Conservation (phyloP, 1,140 invertebrate species). For the Uloborus diversus region DNA sequence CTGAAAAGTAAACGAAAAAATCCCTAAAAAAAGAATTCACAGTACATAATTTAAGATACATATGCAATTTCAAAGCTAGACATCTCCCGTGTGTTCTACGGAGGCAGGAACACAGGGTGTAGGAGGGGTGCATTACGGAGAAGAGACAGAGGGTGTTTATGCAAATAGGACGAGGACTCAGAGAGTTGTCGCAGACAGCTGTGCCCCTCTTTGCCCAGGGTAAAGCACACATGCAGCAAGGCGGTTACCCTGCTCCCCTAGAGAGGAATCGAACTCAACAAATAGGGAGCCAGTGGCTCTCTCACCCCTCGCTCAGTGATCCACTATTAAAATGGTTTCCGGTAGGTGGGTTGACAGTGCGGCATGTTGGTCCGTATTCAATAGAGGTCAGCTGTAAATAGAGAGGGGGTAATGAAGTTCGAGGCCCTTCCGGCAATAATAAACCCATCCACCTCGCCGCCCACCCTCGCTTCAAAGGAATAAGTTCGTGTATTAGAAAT, state of each 20-base stretch:
- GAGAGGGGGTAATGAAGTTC: too few species aligned
- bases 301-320: background rate
- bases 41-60: slow-evolving; percentile 47
- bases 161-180: slow-evolving; percentile 38
- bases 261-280: slow-evolving; percentile 18
- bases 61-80: too few species aligned
- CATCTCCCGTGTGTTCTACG: background rate
- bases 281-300: slow-evolving; percentile 16
- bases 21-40: background rate
- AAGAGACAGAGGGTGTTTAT: slow-evolving; percentile 41
- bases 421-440: too few species aligned
- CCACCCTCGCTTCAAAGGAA: background rate
- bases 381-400: slow-evolving; percentile 25
- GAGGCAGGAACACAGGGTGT: background rate
- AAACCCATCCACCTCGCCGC: too few species aligned
- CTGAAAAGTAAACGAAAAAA: background rate
- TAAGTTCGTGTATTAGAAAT: background rate
- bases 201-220: background rate
- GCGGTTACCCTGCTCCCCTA: slow-evolving; percentile 22
- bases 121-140: slow-evolving; percentile 9
- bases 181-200: slow-evolving; percentile 40
- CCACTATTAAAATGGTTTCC: slow-evolving; percentile 47
- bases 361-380: background rate
- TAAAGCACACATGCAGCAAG: slow-evolving; percentile 8
- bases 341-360: background rate